Conservation (phyloP, 1,140 invertebrate genomes). For the Cydia splendana region DNA sequence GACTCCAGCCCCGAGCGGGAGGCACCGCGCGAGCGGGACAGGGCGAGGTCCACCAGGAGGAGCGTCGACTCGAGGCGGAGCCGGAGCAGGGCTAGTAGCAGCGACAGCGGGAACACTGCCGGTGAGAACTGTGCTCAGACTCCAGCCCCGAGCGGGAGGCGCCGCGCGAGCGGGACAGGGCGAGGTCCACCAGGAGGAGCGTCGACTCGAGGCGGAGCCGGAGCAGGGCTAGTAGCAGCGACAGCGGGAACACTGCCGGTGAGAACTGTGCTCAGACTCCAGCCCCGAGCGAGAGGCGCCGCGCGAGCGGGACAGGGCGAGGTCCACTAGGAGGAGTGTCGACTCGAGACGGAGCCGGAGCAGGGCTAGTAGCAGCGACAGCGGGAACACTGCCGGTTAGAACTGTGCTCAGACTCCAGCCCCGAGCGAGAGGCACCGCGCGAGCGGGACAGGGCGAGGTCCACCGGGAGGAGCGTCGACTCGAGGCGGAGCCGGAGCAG, state of each 20-base stretch:
- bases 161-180: constrained; percentile 29
- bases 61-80: constrained; percentile 30
- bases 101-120: constrained; percentile 39
- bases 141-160: constrained; percentile 34
- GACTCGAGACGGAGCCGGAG: constrained; percentile 31
- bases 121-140: constrained; percentile 38
- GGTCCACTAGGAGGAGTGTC: constrained; percentile 27
- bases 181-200: constrained; percentile 22
- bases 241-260: constrained; percentile 45
- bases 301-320: constrained; percentile 25
- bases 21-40: constrained; percentile 24
- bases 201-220: constrained; percentile 25
- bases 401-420: constrained; percentile 16
- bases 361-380: constrained; percentile 35
- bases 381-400: constrained; percentile 43
- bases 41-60: constrained; percentile 19
- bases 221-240: constrained; percentile 35
- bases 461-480: constrained; percentile 28
- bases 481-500: constrained; percentile 32
- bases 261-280: neutral
- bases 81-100: constrained; percentile 34
- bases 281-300: constrained; percentile 35
- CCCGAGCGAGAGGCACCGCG: constrained; percentile 33
- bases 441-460: constrained; percentile 24
- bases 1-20: constrained; percentile 36